phyloP scores from a whole-genome alignment of 2,113 vertebrate genomes.

The Nothocercus nigrocapillus region DNA sequence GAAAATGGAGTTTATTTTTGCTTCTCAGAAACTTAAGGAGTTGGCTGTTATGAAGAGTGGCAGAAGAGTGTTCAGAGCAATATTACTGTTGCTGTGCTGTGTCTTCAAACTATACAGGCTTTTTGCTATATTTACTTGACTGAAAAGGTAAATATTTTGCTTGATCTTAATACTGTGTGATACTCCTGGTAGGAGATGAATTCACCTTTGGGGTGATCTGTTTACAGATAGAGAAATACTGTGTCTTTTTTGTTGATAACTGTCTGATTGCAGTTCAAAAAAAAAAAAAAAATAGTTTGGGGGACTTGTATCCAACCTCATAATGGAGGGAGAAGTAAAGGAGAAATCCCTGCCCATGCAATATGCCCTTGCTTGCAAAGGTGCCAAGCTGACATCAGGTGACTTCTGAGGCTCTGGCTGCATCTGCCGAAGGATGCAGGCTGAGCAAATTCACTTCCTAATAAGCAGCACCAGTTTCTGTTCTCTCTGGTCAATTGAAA shows the following conservation, averaged over 20 bases:
- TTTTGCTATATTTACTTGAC: background rate
- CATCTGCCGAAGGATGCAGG: background rate
- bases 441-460: background rate
- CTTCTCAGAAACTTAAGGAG: background rate
- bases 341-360: rapidly evolving
- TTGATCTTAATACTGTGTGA: background rate
- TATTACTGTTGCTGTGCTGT: rapidly evolving
- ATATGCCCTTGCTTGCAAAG: rapidly evolving
- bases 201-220: background rate
- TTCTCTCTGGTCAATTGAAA: no score
- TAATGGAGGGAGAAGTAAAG: background rate
- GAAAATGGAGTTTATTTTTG: background rate
- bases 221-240: background rate
- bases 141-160: background rate
- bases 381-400: background rate
- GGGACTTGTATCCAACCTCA: background rate
- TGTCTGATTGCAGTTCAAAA: constrained; percentile 22
- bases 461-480: no score
- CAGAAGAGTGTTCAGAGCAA: background rate
- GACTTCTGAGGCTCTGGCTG: background rate
- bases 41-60: background rate
- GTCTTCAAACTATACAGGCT: background rate
- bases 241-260: constrained; percentile 21
- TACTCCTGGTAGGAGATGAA: background rate
- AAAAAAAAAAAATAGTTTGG: background rate